phyloP scores from a whole-genome alignment of 2,797 vertebrate species.

The Hemibagrus guttatus region DNA sequence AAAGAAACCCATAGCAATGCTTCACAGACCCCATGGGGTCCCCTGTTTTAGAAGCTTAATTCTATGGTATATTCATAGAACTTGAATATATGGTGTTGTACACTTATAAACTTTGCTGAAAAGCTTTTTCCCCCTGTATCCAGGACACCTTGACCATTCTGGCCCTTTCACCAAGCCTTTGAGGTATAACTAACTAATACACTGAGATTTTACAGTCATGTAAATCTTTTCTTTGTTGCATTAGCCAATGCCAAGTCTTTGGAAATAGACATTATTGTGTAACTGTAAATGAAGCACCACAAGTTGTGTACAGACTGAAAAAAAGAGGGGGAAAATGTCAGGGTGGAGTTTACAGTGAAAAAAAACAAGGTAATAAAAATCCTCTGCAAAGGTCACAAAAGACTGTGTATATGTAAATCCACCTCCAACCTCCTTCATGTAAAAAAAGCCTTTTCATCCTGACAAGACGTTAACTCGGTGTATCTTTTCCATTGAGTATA shows the following conservation, averaged over 20 bases:
- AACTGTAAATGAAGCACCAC: slow-evolving; percentile 23
- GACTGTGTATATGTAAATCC: slow-evolving; percentile 26
- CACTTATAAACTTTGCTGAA: background rate
- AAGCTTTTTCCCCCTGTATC: background rate
- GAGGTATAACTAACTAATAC: background rate
- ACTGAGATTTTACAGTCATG: slow-evolving; percentile 12
- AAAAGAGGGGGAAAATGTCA: background rate
- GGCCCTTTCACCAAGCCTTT: slow-evolving; percentile 2
- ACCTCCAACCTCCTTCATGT: slow-evolving; percentile 16
- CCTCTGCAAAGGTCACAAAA: slow-evolving; percentile 23
- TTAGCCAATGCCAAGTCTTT: background rate
- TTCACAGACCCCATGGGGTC: background rate
- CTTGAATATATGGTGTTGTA: background rate
- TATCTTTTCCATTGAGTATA: slow-evolving; percentile 37
- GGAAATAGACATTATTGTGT: slow-evolving; percentile 3
- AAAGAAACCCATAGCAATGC: background rate
- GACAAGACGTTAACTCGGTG: slow-evolving; percentile 20
- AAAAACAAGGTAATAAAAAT: slow-evolving; percentile 23
- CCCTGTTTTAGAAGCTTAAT: background rate
- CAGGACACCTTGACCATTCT: background rate
- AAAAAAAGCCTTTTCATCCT: slow-evolving; percentile 31
- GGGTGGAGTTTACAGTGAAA: slow-evolving; percentile 5
- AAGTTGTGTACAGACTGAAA: background rate
- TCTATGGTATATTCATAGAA: background rate
- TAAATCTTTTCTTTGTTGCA: slow-evolving; percentile 19